Evolutionary conservation across 2,797 vertebrate genomes (phyloP).

Genomic region (Acanthurus tractus): DNA sequence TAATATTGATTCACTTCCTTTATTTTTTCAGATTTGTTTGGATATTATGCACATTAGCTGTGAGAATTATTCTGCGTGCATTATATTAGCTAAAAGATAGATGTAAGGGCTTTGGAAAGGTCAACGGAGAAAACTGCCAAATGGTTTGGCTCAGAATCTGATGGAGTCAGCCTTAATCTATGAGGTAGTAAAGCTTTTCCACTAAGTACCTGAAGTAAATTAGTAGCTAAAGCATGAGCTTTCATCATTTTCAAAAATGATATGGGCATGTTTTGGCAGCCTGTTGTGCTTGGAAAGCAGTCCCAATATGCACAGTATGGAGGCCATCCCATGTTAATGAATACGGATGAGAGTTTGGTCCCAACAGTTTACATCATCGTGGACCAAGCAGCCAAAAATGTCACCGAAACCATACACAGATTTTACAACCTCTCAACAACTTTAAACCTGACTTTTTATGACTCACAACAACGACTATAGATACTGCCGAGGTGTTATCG

Average conservation of each 20-base stretch:
- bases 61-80: constrained; percentile 26
- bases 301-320: not conserved
- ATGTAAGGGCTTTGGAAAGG: constrained; percentile 39
- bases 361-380: not conserved
- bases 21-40: constrained; percentile 20
- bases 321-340: not conserved
- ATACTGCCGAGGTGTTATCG: not conserved
- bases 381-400: not conserved
- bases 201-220: constrained; percentile 28
- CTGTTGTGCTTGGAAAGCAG: constrained; percentile 12
- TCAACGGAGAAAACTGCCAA: constrained; percentile 59
- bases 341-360: not conserved
- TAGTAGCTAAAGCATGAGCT: constrained; percentile 24
- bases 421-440: not conserved
- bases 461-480: not conserved
- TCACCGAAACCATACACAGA: not conserved
- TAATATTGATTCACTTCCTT: constrained; percentile 1
- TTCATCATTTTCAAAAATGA: constrained; percentile 16
- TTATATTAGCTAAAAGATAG: constrained; percentile 25
- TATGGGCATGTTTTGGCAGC: constrained; percentile 14
- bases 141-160: constrained; percentile 54
- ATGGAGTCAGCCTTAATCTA: constrained; percentile 50
- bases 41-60: constrained; percentile 6
- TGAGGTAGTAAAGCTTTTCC: constrained; percentile 13
- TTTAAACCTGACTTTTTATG: not conserved